phyloP scores from a whole-genome alignment of 2,888 invertebrate genomes.

The Mythimna albipuncta region DNA sequence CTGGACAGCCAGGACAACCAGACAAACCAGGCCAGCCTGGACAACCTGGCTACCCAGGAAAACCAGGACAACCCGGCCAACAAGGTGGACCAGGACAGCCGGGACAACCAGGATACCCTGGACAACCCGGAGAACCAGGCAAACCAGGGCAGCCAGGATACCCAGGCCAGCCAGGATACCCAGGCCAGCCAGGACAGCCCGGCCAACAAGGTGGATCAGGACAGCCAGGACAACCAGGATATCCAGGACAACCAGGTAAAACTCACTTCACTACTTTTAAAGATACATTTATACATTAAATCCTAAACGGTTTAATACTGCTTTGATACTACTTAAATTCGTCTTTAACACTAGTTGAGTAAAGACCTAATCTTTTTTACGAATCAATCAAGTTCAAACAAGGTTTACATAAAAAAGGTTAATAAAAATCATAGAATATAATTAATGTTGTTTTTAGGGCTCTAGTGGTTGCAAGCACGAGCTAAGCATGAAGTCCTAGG shows the following conservation, averaged over 20 bases:
- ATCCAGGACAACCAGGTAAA: not conserved
- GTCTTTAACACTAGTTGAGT: no score
- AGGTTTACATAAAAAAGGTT: no score
- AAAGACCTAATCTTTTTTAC: no score
- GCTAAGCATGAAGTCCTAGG: no score
- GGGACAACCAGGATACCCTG: not conserved
- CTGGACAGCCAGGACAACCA: conserved; percentile 28
- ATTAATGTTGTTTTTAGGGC: no score
- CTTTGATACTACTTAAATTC: no score
- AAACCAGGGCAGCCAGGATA: conserved; percentile 7
- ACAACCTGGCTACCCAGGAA: conserved; percentile 40
- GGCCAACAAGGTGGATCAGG: conserved; percentile 15
- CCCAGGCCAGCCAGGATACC: conserved; percentile 13
- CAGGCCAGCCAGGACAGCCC: conserved; percentile 29
- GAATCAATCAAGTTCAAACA: no score
- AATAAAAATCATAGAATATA: no score
- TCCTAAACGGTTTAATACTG: no score
- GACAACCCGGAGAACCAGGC: not conserved
- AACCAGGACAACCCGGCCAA: conserved; percentile 44
- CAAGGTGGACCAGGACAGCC: conserved; percentile 21
- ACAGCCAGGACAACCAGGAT: not conserved
- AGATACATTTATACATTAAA: not conserved
- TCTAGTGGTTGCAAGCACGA: no score
- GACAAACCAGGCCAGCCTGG: conserved; percentile 23
- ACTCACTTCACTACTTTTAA: not conserved